These are phyloP conservation scores for Ips typographus DNA, from an alignment of 1,140 invertebrate species.

Conservation along the genomic window DNA sequence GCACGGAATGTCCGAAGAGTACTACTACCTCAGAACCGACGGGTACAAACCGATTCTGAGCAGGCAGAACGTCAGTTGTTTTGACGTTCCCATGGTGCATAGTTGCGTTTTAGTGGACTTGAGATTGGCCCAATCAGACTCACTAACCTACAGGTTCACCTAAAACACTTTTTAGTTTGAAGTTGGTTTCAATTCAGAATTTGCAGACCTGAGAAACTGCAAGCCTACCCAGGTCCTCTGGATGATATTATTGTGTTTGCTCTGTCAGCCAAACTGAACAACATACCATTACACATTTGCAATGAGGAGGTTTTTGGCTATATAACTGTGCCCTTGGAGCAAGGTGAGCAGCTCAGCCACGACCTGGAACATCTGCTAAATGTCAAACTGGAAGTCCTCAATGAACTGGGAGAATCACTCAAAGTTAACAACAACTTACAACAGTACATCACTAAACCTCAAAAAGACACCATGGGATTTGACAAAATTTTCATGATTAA, in stretches of 20 bases:
- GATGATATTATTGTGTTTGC: slow-evolving; percentile 97
- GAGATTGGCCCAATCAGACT: slow-evolving; percentile 59
- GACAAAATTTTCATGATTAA: slow-evolving; percentile 92
- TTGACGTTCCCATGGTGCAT: slow-evolving; percentile 90
- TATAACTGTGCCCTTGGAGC: slow-evolving; percentile 78
- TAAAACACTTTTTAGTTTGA: neutral
- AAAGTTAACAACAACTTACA: slow-evolving; percentile 43
- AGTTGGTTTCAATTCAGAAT: neutral
- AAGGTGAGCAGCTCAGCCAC: slow-evolving; percentile 66
- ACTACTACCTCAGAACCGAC: slow-evolving; percentile 86
- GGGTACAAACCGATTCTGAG: slow-evolving; percentile 83
- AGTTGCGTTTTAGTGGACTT: slow-evolving; percentile 85
- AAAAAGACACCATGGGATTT: slow-evolving; percentile 65
- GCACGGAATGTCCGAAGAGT: slow-evolving; percentile 86
- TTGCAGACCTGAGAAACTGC: slow-evolving; percentile 59
- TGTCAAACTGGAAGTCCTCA: slow-evolving; percentile 73
- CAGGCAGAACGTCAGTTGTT: slow-evolving; percentile 72
- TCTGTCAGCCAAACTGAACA: slow-evolving; percentile 74
- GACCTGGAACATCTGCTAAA: slow-evolving; percentile 70
- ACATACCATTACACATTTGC: slow-evolving; percentile 72
- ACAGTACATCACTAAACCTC: slow-evolving; percentile 54
- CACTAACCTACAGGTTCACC: slow-evolving; percentile 67
- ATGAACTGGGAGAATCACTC: slow-evolving; percentile 34
- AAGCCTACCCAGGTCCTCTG: slow-evolving; percentile 70
- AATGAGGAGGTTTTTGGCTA: slow-evolving; percentile 84